Evolutionary conservation across 2,113 vertebrate species (phyloP).

Genomic region (Chinchilla lanigera): DNA sequence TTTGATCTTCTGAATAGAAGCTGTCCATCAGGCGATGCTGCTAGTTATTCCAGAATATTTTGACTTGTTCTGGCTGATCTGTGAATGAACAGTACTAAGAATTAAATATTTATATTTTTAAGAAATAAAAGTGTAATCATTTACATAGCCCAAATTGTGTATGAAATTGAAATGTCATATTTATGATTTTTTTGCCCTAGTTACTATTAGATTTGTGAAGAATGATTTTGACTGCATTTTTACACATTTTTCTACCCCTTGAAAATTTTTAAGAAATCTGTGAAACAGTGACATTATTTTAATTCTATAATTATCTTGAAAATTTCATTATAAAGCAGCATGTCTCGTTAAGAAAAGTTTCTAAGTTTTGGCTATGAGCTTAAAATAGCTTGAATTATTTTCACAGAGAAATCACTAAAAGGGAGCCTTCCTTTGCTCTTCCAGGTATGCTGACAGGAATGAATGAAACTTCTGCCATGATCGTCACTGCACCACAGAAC

Average conservation of each 20-base stretch:
- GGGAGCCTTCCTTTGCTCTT: slow-evolving; percentile 66
- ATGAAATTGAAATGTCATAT: slow-evolving; percentile 40
- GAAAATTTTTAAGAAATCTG: neutral
- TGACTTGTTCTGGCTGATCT: neutral
- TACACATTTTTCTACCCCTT: neutral
- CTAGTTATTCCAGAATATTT: neutral
- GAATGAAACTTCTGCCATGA: slow-evolving; percentile 93
- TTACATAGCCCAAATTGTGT: neutral
- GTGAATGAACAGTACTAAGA: neutral
- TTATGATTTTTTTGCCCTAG: slow-evolving; percentile 49
- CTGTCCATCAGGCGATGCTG: neutral
- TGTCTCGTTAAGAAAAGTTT: neutral
- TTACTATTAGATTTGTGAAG: slow-evolving; percentile 37
- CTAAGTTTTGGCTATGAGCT: neutral
- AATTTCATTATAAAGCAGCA: slow-evolving; percentile 21
- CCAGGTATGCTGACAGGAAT: slow-evolving; percentile 95
- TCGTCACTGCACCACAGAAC: slow-evolving; percentile 90
- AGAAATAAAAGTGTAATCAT: neutral
- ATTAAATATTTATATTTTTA: neutral
- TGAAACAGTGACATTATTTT: slow-evolving; percentile 55
- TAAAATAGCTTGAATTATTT: slow-evolving; percentile 29
- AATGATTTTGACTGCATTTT: neutral
- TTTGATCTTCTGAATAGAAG: neutral
- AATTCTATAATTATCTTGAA: slow-evolving; percentile 48
- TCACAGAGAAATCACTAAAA: slow-evolving; percentile 24